phyloP scores from a whole-genome alignment of 2,113 vertebrate genomes.

The Ameiurus melas region DNA sequence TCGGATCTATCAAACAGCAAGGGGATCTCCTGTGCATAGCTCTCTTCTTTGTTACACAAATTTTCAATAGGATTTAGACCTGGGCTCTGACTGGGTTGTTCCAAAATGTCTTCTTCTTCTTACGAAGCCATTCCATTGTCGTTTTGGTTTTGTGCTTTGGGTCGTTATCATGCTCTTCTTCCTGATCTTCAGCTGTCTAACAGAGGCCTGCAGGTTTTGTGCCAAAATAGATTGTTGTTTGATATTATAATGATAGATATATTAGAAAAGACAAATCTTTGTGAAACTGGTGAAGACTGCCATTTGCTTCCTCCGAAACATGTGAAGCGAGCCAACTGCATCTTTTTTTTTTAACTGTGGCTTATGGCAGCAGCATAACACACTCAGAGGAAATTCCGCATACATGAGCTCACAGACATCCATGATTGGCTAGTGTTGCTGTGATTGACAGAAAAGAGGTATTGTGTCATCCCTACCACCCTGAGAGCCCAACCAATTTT shows the following conservation, averaged over 20 bases:
- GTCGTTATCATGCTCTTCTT: background rate
- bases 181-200: background rate
- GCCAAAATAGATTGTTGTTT: no score
- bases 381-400: background rate
- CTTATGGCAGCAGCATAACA: background rate
- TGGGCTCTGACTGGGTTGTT: background rate
- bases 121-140: background rate
- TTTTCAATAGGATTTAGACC: background rate
- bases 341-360: background rate
- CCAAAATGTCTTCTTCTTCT: background rate
- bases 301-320: background rate
- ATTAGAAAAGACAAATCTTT: background rate
- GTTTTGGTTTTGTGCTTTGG: background rate
- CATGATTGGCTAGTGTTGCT: background rate
- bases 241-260: background rate
- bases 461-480: background rate
- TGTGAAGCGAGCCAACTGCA: background rate
- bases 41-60: background rate
- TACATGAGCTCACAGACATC: background rate
- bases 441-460: background rate
- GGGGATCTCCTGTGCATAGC: background rate
- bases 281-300: background rate
- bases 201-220: background rate
- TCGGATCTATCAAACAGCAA: background rate
- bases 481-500: background rate